These are phyloP conservation scores for Ailurus styani DNA, from an alignment of 2,113 vertebrate species.

Conservation along the genomic window DNA sequence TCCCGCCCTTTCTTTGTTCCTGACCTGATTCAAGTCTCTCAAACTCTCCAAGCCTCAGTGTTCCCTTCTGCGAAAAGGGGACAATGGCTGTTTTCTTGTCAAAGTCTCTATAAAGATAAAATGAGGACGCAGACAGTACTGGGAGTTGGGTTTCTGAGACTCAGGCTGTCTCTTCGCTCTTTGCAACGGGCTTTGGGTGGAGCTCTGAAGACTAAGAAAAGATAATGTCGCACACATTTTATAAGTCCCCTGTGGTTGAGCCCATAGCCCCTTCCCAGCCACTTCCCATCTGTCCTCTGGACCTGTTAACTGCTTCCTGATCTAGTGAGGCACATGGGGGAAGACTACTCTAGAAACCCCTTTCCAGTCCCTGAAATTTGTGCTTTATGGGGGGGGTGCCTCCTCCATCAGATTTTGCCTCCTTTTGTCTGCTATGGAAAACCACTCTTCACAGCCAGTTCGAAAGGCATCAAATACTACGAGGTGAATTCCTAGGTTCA, in stretches of 20 bases:
- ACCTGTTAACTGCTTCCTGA: constrained; percentile 1
- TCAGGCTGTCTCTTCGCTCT: background rate
- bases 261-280: too few species aligned
- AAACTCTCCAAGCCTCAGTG: background rate
- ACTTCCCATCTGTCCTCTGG: background rate
- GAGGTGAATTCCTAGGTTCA: background rate
- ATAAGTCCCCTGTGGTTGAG: background rate
- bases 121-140: background rate
- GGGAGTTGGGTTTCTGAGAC: background rate
- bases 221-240: background rate
- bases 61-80: background rate
- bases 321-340: background rate
- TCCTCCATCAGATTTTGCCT: background rate
- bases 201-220: background rate
- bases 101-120: background rate
- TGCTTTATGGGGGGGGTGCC: background rate
- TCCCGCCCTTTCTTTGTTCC: background rate
- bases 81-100: background rate
- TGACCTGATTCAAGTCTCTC: background rate
- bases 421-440: constrained; percentile 4
- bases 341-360: background rate
- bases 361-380: background rate
- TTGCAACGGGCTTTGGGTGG: background rate
- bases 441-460: background rate
- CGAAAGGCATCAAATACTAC: background rate